Percentiles rank a stretch among this genome's conserved stretches.
These are phyloP conservation scores for Plagodis pulveraria DNA, from an alignment of 2,888 invertebrate species.

Conservation along the genomic window DNA sequence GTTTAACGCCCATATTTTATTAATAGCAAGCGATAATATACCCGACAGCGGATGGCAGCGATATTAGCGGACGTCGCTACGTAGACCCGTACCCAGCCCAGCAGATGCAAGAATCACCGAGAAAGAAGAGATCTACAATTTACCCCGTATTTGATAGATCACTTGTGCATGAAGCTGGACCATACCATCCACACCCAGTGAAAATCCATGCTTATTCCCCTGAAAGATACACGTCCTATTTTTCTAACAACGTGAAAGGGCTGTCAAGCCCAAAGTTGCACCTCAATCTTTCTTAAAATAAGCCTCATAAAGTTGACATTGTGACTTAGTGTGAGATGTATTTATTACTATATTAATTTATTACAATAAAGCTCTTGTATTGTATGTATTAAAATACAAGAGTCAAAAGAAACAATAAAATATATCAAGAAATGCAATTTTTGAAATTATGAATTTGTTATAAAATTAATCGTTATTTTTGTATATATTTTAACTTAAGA, in stretches of 20 bases:
- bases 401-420: not conserved
- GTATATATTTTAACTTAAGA: conserved; percentile 4
- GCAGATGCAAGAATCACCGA: conserved; percentile 76
- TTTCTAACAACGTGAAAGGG: conserved; percentile 57
- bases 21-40: conserved; percentile 72
- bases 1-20: conserved; percentile 59
- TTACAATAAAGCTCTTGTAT: conserved; percentile 1
- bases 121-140: conserved; percentile 71
- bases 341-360: conserved; percentile 4
- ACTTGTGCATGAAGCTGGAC: conserved; percentile 46
- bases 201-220: conserved; percentile 71
- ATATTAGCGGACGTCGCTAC: conserved; percentile 73
- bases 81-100: conserved; percentile 79
- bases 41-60: conserved; percentile 80
- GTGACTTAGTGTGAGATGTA: conserved; percentile 3
- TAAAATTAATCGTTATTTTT: conserved; percentile 20
- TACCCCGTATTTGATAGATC: conserved; percentile 63
- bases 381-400: conserved; percentile 8
- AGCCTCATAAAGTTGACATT: not conserved
- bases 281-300: conserved; percentile 44
- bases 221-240: conserved; percentile 76
- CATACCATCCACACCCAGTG: conserved; percentile 54
- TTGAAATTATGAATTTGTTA: conserved; percentile 21
- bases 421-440: conserved; percentile 28
- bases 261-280: conserved; percentile 46